These are phyloP conservation scores for Adelphocoris suturalis DNA, from an alignment of 2,888 invertebrate species.

Conservation along the genomic window DNA sequence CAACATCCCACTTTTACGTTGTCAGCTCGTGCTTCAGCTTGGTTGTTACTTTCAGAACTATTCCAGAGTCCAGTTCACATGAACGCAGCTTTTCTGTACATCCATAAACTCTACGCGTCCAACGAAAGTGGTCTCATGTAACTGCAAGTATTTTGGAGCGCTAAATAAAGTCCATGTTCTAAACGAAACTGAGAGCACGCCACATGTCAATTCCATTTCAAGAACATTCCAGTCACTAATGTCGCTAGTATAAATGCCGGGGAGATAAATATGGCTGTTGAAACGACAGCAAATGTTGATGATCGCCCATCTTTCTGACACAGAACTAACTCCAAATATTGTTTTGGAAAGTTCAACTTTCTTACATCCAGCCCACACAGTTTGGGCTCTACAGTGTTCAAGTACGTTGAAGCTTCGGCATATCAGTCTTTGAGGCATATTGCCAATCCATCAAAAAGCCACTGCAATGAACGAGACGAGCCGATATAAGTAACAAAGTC, in stretches of 20 bases:
- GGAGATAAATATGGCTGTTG: conserved; percentile 56
- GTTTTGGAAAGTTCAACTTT: conserved; percentile 54
- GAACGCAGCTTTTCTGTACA: no score
- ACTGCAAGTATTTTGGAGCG: no score
- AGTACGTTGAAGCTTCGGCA: conserved; percentile 33
- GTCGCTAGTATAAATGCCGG: conserved; percentile 60
- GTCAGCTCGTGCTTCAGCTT: no score
- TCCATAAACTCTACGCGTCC: no score
- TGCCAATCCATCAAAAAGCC: conserved; percentile 48
- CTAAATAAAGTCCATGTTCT: no score
- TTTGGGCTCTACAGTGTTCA: conserved; percentile 63
- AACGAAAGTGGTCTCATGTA: no score
- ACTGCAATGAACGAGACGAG: no score
- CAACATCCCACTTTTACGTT: no score
- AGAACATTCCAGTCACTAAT: conserved; percentile 57
- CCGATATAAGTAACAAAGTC: no score
- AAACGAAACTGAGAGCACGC: conserved; percentile 65
- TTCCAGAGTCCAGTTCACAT: no score
- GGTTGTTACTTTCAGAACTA: no score
- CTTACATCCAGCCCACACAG: conserved; percentile 51
- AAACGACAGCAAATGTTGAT: conserved; percentile 49
- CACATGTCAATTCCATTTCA: conserved; percentile 68
- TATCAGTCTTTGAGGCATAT: conserved; percentile 38
- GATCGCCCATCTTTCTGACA: conserved; percentile 7
- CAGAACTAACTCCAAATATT: conserved; percentile 16